Conservation (phyloP, 2,797 vertebrate genomes). For the Petrocephalus schoutedeni region DNA sequence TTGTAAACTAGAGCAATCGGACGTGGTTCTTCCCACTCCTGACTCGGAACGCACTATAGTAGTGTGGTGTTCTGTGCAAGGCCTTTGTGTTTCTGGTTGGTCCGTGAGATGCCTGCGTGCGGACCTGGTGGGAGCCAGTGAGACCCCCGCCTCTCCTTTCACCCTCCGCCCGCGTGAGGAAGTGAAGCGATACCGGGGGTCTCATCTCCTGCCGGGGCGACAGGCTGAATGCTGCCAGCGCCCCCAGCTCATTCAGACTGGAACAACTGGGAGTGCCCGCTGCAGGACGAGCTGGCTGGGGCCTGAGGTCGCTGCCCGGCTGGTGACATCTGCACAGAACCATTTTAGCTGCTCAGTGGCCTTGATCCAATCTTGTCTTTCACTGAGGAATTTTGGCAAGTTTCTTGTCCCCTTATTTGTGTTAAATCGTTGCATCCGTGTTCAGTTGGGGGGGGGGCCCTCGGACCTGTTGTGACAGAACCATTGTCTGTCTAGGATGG, state of each 20-base stretch:
- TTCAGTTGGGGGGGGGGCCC: neutral
- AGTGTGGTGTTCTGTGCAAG: neutral
- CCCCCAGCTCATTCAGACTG: neutral
- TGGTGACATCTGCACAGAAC: neutral
- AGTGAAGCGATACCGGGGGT: neutral
- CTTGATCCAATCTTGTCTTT: neutral
- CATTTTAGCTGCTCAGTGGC: neutral
- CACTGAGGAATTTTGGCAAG: neutral
- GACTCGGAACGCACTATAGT: neutral
- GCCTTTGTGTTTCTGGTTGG: neutral
- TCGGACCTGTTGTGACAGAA: neutral
- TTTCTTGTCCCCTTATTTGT: neutral
- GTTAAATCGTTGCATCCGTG: neutral
- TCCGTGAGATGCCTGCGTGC: neutral
- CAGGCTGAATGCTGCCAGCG: neutral
- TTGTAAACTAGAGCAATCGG: neutral
- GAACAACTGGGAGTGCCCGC: neutral
- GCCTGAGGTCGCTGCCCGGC: neutral
- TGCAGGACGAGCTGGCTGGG: neutral
- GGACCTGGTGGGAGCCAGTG: neutral
- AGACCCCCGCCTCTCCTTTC: neutral
- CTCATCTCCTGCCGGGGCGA: neutral
- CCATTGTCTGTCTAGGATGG: neutral
- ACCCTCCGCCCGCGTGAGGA: neutral
- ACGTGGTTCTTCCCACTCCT: neutral